A percentile compares a stretch with the other conserved stretches of the same genome.
These are phyloP conservation scores for Tadarida brasiliensis DNA, from an alignment of 2,797 vertebrate species.

Conservation along the genomic window DNA sequence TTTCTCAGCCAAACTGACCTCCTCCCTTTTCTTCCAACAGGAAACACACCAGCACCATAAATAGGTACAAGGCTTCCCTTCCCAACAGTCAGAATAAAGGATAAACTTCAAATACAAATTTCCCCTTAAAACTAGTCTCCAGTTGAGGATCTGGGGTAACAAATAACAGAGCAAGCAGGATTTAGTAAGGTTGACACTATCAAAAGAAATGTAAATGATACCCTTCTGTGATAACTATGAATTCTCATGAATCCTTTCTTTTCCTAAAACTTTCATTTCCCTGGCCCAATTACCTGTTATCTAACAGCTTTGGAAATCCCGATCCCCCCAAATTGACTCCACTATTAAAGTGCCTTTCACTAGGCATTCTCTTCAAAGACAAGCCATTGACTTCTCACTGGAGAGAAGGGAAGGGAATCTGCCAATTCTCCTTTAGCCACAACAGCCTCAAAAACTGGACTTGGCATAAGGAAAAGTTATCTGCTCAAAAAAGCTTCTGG, in stretches of 20 bases:
- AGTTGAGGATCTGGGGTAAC: neutral
- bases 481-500: conserved; percentile 44
- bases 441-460: conserved; percentile 13
- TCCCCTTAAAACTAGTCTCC: conserved; percentile 17
- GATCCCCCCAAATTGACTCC: neutral
- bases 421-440: conserved; percentile 17
- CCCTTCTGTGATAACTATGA: neutral
- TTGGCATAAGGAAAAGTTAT: neutral
- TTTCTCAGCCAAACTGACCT: neutral
- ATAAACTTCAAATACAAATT: conserved; percentile 37
- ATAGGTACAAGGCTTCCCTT: conserved; percentile 25
- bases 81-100: conserved; percentile 38
- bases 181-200: neutral
- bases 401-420: neutral
- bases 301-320: conserved; percentile 45
- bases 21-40: neutral
- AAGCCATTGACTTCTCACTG: neutral
- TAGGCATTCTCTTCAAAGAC: conserved; percentile 37
- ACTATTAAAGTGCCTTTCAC: neutral
- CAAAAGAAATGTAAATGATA: conserved; percentile 33
- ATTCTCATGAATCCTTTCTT: conserved; percentile 14
- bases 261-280: neutral
- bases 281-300: conserved; percentile 29
- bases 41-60: neutral
- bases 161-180: neutral